phyloP scores from a whole-genome alignment of 2,797 vertebrate genomes.

The Neosilurus hyrtlii region DNA sequence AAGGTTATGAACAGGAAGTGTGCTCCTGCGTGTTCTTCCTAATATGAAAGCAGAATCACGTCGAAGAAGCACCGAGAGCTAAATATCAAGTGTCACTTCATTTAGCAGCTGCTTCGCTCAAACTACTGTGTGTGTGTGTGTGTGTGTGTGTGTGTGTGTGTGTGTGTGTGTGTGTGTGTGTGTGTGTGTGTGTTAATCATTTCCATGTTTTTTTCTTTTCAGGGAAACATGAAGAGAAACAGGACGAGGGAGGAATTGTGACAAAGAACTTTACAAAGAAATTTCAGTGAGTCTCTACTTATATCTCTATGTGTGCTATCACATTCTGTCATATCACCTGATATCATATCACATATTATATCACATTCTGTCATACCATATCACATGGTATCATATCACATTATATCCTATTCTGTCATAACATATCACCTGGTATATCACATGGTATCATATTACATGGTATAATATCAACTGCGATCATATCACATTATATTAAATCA shows the following conservation, averaged over 20 bases:
- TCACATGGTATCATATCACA: neutral
- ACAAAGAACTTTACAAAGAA: constrained; percentile 99
- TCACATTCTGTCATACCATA: neutral
- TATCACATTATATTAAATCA: neutral
- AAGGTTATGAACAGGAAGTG: neutral
- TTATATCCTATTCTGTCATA: neutral
- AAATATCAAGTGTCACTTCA: constrained; percentile 6
- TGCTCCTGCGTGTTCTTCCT: neutral
- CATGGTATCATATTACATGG: neutral
- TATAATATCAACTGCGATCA: neutral
- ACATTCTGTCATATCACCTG: neutral
- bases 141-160: neutral
- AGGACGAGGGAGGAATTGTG: constrained; percentile 93
- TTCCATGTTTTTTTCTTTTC: constrained; percentile 46
- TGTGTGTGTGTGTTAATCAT: constrained; percentile 27
- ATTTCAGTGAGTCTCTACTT: constrained; percentile 88
- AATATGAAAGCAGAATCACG: neutral
- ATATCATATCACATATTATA: neutral
- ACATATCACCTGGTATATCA: neutral
- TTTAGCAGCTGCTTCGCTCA: neutral
- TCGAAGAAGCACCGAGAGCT: neutral
- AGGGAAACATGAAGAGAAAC: constrained; percentile 98
- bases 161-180: constrained; percentile 12
- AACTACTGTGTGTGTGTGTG: neutral
- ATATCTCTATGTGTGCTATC: neutral